Evolutionary conservation across 2,797 vertebrate species (phyloP).

Genomic region (Peromyscus nudipes): DNA sequence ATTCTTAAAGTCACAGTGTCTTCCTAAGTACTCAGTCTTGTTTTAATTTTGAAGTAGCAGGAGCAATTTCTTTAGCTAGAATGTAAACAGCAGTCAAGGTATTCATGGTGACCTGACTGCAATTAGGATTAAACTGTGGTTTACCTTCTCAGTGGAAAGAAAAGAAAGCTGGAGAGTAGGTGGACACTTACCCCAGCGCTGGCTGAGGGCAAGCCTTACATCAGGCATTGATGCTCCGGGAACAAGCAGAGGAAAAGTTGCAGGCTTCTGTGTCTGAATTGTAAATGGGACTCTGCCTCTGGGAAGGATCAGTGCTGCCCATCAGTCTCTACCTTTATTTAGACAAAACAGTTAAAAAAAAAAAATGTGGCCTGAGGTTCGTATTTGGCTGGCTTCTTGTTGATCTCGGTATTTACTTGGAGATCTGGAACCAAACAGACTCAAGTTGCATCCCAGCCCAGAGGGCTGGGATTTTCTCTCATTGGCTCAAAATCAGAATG

Average conservation of each 20-base stretch:
- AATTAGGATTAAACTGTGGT: not conserved
- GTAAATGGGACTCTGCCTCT: not conserved
- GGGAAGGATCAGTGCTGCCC: not conserved
- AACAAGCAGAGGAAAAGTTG: not conserved
- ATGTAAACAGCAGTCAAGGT: not conserved
- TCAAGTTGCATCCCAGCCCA: not conserved
- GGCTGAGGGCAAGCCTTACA: not conserved
- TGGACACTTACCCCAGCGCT: not conserved
- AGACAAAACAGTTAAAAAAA: not conserved
- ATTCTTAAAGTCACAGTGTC: not conserved
- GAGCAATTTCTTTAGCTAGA: constrained; percentile 40
- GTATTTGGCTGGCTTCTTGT: not conserved
- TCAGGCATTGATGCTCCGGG: not conserved
- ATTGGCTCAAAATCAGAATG: not conserved
- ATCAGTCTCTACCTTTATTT: not conserved
- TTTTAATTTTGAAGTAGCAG: not conserved
- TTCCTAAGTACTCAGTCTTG: not conserved
- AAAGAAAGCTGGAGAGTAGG: not conserved
- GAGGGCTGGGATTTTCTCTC: not conserved
- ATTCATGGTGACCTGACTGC: not conserved
- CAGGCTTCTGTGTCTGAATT: constrained; percentile 9
- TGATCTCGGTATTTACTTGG: constrained; percentile 19
- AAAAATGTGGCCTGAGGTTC: not conserved
- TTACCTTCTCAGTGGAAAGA: constrained; percentile 25
- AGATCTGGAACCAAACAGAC: not conserved